Conservation (phyloP, 1,140 invertebrate genomes). For the Phymorhynchus buccinoides region DNA sequence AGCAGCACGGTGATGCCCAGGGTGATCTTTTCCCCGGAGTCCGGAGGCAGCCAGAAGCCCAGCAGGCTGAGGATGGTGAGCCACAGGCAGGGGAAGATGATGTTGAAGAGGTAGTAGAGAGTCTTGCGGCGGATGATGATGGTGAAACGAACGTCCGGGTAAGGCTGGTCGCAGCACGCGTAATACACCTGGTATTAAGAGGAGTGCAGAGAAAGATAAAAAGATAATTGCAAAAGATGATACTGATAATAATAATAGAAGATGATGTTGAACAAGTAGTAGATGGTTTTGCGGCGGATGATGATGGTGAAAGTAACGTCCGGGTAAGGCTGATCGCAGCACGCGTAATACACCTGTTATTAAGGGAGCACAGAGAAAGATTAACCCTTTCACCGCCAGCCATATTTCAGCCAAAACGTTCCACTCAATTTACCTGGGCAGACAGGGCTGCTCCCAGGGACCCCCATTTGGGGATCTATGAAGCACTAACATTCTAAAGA, state of each 20-base stretch:
- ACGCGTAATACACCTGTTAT: slow-evolving; percentile 73
- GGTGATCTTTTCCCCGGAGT: slow-evolving; percentile 79
- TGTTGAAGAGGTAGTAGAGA: slow-evolving; percentile 85
- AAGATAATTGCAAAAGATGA: neutral
- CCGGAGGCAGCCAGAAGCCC: slow-evolving; percentile 78
- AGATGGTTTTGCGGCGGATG: slow-evolving; percentile 96
- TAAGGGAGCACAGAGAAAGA: neutral
- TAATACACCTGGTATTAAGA: slow-evolving; percentile 65
- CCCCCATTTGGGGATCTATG: no score
- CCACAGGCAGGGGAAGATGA: slow-evolving; percentile 79
- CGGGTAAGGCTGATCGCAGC: slow-evolving; percentile 77
- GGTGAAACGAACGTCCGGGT: slow-evolving; percentile 77
- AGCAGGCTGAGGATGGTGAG: slow-evolving; percentile 77
- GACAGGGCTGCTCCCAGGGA: no score
- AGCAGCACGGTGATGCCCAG: slow-evolving; percentile 80
- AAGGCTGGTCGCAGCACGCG: slow-evolving; percentile 77
- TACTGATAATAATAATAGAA: no score
- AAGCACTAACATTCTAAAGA: no score
- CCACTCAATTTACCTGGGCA: no score
- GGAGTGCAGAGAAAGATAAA: neutral
- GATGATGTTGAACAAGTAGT: slow-evolving; percentile 81
- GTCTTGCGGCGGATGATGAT: slow-evolving; percentile 95
- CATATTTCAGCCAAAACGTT: no score
- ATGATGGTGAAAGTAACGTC: slow-evolving; percentile 80
- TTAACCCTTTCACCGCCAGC: no score